Percentiles rank a stretch among this genome's conserved stretches.
phyloP scores from a whole-genome alignment of 2,797 vertebrate genomes.

The Champsocephalus esox region DNA sequence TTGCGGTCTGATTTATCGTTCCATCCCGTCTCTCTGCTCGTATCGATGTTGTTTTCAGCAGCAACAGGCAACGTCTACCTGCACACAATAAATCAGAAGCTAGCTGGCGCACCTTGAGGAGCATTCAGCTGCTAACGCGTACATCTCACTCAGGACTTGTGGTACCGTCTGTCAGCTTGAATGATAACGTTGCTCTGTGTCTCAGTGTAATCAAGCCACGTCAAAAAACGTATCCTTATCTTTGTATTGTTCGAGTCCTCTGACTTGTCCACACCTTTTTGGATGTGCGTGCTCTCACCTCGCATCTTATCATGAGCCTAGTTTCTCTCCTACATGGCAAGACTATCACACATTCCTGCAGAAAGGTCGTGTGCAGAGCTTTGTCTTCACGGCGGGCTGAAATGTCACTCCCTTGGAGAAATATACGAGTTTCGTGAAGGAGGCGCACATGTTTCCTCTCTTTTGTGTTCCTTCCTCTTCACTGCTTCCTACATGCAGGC shows the following conservation, averaged over 20 bases:
- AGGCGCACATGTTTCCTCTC: slow-evolving; percentile 8
- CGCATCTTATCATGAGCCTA: slow-evolving; percentile 6
- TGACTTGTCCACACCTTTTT: neutral
- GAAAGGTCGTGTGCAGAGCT: slow-evolving; percentile 15
- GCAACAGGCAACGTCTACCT: no score
- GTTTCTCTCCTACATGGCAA: slow-evolving; percentile 8
- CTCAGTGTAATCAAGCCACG: neutral
- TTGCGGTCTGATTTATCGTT: neutral
- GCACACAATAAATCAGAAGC: neutral
- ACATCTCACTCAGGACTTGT: no score
- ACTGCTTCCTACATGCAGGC: slow-evolving; percentile 4
- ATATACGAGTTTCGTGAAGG: slow-evolving; percentile 5
- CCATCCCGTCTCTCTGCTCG: neutral
- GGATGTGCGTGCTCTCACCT: neutral
- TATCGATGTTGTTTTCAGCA: neutral
- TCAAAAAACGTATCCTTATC: neutral
- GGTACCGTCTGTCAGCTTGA: no score
- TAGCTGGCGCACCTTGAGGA: neutral
- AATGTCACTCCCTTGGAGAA: slow-evolving; percentile 47
- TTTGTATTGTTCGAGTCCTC: neutral
- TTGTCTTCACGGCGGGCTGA: slow-evolving; percentile 14
- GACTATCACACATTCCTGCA: slow-evolving; percentile 28
- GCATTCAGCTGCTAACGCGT: neutral
- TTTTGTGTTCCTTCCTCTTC: slow-evolving; percentile 15
- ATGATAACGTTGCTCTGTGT: neutral